Conservation (phyloP, 2,797 vertebrate genomes). For the Danio jaintianensis region DNA sequence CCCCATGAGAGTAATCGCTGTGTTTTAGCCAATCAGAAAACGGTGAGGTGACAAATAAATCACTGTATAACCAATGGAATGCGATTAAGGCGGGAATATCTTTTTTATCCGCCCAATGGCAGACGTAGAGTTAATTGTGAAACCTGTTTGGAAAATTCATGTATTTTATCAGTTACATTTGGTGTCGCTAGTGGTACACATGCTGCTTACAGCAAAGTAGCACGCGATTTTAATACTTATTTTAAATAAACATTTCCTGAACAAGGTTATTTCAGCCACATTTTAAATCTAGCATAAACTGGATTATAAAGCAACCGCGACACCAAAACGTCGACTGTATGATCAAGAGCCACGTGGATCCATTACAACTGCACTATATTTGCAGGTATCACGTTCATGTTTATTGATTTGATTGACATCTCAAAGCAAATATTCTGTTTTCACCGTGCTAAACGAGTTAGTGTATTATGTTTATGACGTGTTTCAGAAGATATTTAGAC, state of each 20-base stretch:
- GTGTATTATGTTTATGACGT: background rate
- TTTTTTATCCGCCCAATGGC: background rate
- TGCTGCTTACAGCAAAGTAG: too few species aligned
- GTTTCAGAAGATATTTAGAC: background rate
- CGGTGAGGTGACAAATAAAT: background rate
- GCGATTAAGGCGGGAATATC: background rate
- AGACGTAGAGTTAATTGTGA: background rate
- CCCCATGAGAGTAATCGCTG: background rate
- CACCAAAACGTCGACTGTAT: background rate
- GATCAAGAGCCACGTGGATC: background rate
- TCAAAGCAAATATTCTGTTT: background rate
- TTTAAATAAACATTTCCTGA: background rate
- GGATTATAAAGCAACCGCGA: background rate
- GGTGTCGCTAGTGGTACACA: background rate
- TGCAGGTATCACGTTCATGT: background rate
- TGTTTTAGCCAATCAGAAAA: slow-evolving; percentile 1
- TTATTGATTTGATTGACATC: background rate
- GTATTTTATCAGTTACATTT: background rate
- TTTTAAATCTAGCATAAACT: background rate
- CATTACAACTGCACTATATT: background rate
- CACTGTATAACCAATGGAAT: background rate
- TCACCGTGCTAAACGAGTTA: background rate
- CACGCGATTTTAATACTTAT: background rate
- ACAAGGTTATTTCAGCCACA: background rate
- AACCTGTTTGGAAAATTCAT: background rate